Percentiles rank a stretch among this genome's conserved stretches.
phyloP scores from a whole-genome alignment of 1,140 invertebrate genomes.

The Zaprionus davidi region DNA sequence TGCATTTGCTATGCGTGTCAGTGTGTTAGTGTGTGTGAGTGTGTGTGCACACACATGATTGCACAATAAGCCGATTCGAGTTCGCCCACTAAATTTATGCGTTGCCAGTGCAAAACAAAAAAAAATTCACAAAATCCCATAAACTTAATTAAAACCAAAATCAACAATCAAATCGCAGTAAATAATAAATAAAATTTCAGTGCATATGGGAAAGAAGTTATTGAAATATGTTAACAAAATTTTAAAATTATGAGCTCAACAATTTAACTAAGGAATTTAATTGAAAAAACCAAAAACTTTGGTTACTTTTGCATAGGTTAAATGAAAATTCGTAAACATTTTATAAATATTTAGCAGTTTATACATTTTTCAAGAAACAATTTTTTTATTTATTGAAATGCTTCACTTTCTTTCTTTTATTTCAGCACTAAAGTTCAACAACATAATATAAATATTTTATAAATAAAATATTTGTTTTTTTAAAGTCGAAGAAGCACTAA shows the following conservation, averaged over 20 bases:
- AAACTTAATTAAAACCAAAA: constrained; percentile 43
- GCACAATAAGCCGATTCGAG: constrained; percentile 72
- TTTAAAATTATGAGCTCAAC: not conserved
- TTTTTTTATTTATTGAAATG: too few species aligned
- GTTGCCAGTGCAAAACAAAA: constrained; percentile 37
- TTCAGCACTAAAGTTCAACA: not conserved
- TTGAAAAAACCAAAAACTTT: too few species aligned
- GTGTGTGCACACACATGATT: constrained; percentile 61
- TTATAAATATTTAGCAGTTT: not conserved
- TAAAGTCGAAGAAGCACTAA: not conserved
- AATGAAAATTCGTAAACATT: not conserved
- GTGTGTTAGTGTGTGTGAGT: constrained; percentile 3
- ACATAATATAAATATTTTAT: not conserved
- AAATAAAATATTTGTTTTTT: not conserved
- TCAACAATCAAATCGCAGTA: constrained; percentile 1
- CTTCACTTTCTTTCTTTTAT: too few species aligned
- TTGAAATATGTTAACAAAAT: not conserved
- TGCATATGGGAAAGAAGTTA: not conserved
- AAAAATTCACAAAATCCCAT: constrained; percentile 39
- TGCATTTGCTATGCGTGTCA: constrained; percentile 4
- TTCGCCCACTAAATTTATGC: constrained; percentile 62
- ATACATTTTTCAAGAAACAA: too few species aligned
- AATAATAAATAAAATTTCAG: not conserved
- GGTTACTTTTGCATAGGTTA: too few species aligned
- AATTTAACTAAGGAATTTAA: not conserved